These are phyloP conservation scores for Arvicola amphibius DNA, from an alignment of 2,797 vertebrate species.

Conservation along the genomic window DNA sequence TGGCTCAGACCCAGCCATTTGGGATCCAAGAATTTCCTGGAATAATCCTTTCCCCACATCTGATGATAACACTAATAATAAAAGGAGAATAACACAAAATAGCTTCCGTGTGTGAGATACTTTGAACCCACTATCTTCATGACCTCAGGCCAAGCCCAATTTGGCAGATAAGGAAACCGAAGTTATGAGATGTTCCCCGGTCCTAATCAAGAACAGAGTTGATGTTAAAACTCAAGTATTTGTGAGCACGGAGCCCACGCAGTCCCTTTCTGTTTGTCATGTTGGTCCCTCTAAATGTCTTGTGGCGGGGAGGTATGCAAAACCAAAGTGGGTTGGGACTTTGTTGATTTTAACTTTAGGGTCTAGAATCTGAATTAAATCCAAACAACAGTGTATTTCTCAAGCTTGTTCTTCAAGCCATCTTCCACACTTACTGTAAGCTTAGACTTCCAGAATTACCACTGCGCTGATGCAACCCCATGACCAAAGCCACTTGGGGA, in stretches of 20 bases:
- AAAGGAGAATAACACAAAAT: neutral
- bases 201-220: neutral
- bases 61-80: neutral
- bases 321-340: neutral
- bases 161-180: neutral
- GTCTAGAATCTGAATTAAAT: constrained; percentile 9
- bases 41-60: neutral
- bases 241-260: neutral
- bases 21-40: neutral
- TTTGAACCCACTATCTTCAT: neutral
- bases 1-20: neutral
- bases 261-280: neutral
- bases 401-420: neutral
- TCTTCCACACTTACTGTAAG: neutral
- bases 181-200: neutral
- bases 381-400: neutral
- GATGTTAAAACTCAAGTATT: neutral
- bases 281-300: neutral
- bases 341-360: neutral
- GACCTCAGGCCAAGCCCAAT: neutral
- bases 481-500: neutral
- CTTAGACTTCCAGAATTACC: neutral
- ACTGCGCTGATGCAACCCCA: neutral
- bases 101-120: neutral
- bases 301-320: neutral